Percentiles rank a stretch among this genome's conserved stretches.
These are phyloP conservation scores for Egretta garzetta DNA, from an alignment of 2,113 vertebrate genomes.

Conservation along the genomic window DNA sequence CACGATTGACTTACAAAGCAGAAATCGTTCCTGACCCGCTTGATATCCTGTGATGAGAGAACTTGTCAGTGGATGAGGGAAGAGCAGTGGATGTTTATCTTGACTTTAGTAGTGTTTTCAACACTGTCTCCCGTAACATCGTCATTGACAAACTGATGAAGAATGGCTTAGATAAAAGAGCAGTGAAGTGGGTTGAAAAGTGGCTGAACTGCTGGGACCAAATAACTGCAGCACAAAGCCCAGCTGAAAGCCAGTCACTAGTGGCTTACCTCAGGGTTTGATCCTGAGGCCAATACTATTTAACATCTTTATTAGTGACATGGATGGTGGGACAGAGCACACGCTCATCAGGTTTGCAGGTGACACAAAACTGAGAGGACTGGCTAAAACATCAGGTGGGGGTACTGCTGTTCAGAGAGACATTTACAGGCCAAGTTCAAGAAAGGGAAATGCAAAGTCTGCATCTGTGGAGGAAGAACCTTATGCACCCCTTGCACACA, in stretches of 20 bases:
- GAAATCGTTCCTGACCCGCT: background rate
- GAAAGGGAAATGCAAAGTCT: background rate
- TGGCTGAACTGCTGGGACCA: background rate
- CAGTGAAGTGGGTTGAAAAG: background rate
- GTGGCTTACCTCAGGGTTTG: background rate
- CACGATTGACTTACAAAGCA: background rate
- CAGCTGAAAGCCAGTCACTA: background rate
- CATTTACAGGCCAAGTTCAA: background rate
- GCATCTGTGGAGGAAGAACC: background rate
- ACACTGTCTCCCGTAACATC: background rate
- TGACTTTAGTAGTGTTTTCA: background rate
- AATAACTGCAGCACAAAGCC: background rate
- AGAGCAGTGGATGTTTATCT: background rate
- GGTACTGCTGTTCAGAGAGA: background rate
- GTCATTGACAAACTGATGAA: background rate
- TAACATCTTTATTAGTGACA: background rate
- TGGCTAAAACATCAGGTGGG: background rate
- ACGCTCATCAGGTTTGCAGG: background rate
- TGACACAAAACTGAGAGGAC: background rate
- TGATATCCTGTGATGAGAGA: background rate
- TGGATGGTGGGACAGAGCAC: background rate
- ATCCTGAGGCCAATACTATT: background rate
- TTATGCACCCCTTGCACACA: background rate
- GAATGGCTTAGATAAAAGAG: background rate
- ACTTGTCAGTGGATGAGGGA: background rate